Evolutionary conservation across 2,888 invertebrate genomes (phyloP), one percentile per base, ranked within the genome.

Genomic region (Meandrusa payeni): DNA sequence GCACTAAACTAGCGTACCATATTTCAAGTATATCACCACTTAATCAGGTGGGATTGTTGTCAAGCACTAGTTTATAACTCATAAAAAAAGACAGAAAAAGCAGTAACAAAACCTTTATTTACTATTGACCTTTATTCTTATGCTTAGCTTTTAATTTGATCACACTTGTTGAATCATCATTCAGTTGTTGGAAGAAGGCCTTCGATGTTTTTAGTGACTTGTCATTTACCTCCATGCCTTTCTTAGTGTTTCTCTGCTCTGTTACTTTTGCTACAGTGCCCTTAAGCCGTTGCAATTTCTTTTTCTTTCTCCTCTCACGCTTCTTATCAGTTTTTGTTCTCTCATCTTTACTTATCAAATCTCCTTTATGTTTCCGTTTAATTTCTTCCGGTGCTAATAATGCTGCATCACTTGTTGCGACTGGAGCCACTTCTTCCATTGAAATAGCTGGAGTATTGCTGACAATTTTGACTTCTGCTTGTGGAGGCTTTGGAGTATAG

Each of bases 371-470:
- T 59, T 82, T 89, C 89, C 90, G 90, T 75, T 91, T 92, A 1
- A 98, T 89, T 90, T 99, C 98, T 79, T 98, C 96, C 0, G 99
- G 98, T 9, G 98, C 98, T 50, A 98, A 82, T 22, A 97, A 75
- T 1, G 93, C 89, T 2, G 94, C 95, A 75, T 97, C 94, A 63
- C 94, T 96, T 0, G 93, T 90, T n/a, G 94, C 93, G 3, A 95
- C 89, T 0, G 98, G 98, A 0, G 97, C 97, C 3, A 98, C 97
- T 79, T 99, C 99, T 77, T 99, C 99, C 92, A 98, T 95, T 17
- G 89, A 91, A 34, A 99, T 92, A 0, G 97, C 95, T 1, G 98
- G 96, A 49, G 96, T 89, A 69, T 99, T 98, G 46, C 93, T 94
- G 2, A 99, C 90, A 46, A 99, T 94, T 79, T 94, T 95, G 1